Evolutionary conservation across 2,797 vertebrate species (phyloP).

Genomic region (Acrossocheilus wenchowensis): DNA sequence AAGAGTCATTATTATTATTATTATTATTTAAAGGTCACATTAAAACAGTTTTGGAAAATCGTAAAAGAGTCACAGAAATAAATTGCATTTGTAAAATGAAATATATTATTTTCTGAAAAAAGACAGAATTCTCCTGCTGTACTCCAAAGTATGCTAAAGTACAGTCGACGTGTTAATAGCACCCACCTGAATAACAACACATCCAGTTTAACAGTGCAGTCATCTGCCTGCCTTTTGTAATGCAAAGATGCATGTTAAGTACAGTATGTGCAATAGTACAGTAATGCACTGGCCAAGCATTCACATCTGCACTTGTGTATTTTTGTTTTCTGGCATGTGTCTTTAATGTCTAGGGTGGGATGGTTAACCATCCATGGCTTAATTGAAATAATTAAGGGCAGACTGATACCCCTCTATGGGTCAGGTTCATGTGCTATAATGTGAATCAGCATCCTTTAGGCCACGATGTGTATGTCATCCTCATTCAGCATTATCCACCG

Average conservation of each 20-base stretch:
- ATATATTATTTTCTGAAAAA: background rate
- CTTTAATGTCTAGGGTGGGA: conserved; percentile 2
- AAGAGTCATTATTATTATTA: background rate
- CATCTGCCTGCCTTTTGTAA: background rate
- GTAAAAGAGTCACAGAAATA: background rate
- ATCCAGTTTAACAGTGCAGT: background rate
- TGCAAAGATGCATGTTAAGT: background rate
- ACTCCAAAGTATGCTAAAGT: background rate
- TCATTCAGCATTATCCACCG: conserved; percentile 9
- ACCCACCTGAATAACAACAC: background rate
- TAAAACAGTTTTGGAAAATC: background rate
- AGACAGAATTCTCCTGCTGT: background rate
- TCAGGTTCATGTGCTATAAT: conserved; percentile 24
- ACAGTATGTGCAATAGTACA: background rate
- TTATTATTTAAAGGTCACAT: background rate
- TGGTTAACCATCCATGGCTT: conserved; percentile 45
- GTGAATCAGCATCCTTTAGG: conserved; percentile 32
- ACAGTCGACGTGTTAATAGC: background rate
- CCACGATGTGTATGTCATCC: background rate
- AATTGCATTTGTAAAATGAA: background rate
- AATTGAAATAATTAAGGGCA: conserved; percentile 48
- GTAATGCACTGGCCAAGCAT: background rate
- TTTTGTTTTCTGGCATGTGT: background rate
- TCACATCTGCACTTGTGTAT: background rate
- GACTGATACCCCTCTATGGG: conserved; percentile 22